Evolutionary conservation across 1,140 invertebrate genomes (phyloP), one percentile per base, ranked within the genome.

Genomic region (Bombus terrestris): DNA sequence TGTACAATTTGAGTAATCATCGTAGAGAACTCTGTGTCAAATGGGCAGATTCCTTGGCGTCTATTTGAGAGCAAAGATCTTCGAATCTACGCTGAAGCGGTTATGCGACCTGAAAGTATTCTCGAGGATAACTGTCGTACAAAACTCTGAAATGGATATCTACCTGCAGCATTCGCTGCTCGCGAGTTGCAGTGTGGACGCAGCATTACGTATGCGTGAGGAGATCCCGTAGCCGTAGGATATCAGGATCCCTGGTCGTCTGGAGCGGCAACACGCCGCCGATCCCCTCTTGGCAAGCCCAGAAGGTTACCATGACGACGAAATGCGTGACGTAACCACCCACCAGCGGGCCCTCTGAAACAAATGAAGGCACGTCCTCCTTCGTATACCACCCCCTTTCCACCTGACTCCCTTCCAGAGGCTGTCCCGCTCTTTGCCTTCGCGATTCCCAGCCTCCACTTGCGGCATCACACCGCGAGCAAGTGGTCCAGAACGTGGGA

Each of bases 351-450:
- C 93, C 94, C 93, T 92, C 89, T 95, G 95, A 95, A 95, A 95
- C 95, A 95, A 95, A 95, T 95, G 95, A 95, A 95, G 95, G 93
- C 94, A 94, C 93, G 93, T 94, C 92, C 94, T 94, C 92, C 90
- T 92, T 89, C 91, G 71, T 64, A 71, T 66, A 82, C 88, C 85
- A 28, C 47, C 81, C 77, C 43, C 82, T 66, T 78, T 37, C 75
- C 72, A 53, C 75, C 74, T 41, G 53, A 53, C 88, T 79, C 78
- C 43, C 64, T 32, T n/a, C 53, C 64, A 32, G 32, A 62, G 53
- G 8, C 64, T 79, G 77, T 84, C 77, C 53, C 47, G 72, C 37
- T 83, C 86, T 73, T 75, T 81, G 81, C 74, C 77, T 82, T 74
- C 86, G 86, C 84, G 85, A 88, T 87, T 86, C 77, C 86, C 85